A percentile compares a stretch with the other conserved stretches of the same genome.
phyloP scores from a whole-genome alignment of 2,113 vertebrate genomes.

The Typhlomys cinereus region DNA sequence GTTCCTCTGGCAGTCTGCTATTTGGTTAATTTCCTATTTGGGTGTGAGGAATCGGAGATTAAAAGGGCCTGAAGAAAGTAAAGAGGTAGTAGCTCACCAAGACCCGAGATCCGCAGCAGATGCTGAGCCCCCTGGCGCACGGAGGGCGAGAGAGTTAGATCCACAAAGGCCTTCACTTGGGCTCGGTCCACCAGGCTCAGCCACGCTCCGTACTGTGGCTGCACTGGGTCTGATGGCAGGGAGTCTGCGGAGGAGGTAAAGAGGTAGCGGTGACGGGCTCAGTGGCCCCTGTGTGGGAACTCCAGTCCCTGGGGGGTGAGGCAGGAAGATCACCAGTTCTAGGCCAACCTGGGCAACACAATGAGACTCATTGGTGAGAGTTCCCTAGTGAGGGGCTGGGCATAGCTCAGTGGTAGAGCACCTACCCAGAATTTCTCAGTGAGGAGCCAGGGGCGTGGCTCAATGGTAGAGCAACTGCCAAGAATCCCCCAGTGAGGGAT shows the following conservation, averaged over 20 bases:
- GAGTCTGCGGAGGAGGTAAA: slow-evolving; percentile 78
- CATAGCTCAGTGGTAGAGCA: neutral
- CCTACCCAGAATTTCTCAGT: neutral
- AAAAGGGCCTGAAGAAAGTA: neutral
- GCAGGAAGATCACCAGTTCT: neutral
- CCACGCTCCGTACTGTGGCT: slow-evolving; percentile 94
- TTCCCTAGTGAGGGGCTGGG: too few species aligned
- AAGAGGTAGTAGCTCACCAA: slow-evolving; percentile 83
- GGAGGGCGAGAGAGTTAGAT: slow-evolving; percentile 89
- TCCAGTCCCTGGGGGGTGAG: neutral
- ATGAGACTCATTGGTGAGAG: too few species aligned
- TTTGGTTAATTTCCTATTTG: neutral
- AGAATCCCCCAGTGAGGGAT: neutral
- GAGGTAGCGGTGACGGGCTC: neutral
- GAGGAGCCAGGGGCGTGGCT: neutral
- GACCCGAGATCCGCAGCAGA: slow-evolving; percentile 91
- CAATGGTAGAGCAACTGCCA: neutral
- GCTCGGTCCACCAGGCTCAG: slow-evolving; percentile 92
- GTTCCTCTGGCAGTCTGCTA: neutral
- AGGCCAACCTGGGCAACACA: neutral
- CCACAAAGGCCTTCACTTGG: slow-evolving; percentile 94
- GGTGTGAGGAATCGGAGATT: neutral
- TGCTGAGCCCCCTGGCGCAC: slow-evolving; percentile 93
- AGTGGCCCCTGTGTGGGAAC: neutral
- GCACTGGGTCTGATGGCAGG: slow-evolving; percentile 90